Evolutionary conservation across 2,113 vertebrate genomes (phyloP).

Genomic region (Sciurus niger): DNA sequence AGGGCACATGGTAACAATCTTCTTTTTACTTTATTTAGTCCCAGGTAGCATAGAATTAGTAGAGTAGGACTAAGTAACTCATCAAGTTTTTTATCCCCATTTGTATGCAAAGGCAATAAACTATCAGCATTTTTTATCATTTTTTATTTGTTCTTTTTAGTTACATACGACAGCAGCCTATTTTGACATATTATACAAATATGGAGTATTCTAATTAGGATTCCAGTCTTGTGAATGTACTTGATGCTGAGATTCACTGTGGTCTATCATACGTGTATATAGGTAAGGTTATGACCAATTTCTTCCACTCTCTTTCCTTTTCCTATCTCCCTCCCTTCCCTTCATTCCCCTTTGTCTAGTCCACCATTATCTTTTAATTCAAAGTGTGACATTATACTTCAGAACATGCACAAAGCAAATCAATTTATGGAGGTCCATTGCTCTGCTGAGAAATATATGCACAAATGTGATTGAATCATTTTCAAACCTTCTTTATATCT

Average conservation of each 20-base stretch:
- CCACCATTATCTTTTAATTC: constrained; percentile 26
- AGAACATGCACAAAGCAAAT: neutral
- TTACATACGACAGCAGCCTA: too few species aligned
- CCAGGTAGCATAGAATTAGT: neutral
- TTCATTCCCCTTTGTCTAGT: too few species aligned
- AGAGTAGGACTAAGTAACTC: neutral
- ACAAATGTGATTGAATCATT: neutral
- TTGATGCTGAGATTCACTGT: too few species aligned
- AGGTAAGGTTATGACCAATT: too few species aligned
- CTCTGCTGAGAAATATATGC: neutral
- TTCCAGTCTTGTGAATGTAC: too few species aligned
- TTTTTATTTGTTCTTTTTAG: neutral
- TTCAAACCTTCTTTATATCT: constrained; percentile 12
- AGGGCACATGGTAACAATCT: neutral
- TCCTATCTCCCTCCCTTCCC: too few species aligned
- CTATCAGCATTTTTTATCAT: neutral
- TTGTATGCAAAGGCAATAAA: neutral
- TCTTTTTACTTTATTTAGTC: neutral
- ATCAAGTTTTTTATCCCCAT: neutral
- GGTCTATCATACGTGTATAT: too few species aligned
- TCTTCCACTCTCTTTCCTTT: too few species aligned
- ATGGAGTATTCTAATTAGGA: too few species aligned
- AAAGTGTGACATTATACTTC: neutral
- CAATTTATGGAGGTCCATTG: neutral
- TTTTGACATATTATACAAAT: too few species aligned